These are phyloP conservation scores for Goniozus legneri DNA, from an alignment of 1,140 invertebrate species.

Conservation along the genomic window DNA sequence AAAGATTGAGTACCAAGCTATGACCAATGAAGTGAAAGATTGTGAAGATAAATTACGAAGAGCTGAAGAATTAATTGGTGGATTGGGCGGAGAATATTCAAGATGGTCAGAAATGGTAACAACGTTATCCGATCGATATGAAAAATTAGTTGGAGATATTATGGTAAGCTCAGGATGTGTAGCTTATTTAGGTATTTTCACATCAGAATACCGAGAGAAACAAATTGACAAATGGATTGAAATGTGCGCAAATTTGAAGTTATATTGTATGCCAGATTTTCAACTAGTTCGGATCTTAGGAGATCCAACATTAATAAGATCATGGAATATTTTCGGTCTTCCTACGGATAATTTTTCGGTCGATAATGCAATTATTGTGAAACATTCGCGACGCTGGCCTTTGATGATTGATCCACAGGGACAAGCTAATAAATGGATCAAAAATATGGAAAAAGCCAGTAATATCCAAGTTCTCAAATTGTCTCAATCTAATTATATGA, in stretches of 20 bases:
- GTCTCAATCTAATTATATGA: constrained; percentile 77
- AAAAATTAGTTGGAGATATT: constrained; percentile 42
- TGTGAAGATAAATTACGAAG: constrained; percentile 86
- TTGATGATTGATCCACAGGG: constrained; percentile 94
- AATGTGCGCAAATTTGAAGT: constrained; percentile 62
- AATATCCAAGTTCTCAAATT: constrained; percentile 79
- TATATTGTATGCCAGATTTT: constrained; percentile 77
- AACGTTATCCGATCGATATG: constrained; percentile 65
- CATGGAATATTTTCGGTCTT: constrained; percentile 89
- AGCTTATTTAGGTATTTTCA: constrained; percentile 89
- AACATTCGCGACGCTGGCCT: constrained; percentile 80
- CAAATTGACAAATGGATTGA: constrained; percentile 75
- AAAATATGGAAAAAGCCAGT: constrained; percentile 87
- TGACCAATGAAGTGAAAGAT: constrained; percentile 78
- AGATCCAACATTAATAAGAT: constrained; percentile 78
- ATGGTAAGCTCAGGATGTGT: constrained; percentile 69
- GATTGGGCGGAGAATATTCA: constrained; percentile 77
- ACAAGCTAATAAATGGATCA: constrained; percentile 93
- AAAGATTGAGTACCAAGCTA: constrained; percentile 57
- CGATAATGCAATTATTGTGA: constrained; percentile 88
- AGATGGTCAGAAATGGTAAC: constrained; percentile 81
- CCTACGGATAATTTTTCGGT: constrained; percentile 89
- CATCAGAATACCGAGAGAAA: constrained; percentile 66
- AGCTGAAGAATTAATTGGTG: constrained; percentile 87
- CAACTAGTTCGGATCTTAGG: constrained; percentile 76